Evolutionary conservation across 1,140 invertebrate genomes (phyloP).

Genomic region (Cephus cinctus): DNA sequence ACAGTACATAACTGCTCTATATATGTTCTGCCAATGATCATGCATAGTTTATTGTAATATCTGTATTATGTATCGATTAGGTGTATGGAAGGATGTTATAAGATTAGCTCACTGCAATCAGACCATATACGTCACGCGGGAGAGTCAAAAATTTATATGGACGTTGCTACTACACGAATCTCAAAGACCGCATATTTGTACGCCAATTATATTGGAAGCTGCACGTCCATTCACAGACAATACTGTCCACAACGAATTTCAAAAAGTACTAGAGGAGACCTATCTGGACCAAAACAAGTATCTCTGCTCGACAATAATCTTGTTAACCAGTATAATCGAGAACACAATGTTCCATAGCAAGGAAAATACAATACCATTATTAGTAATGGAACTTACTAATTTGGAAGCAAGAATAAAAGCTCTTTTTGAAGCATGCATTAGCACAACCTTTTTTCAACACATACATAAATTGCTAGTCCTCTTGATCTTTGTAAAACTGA

Average conservation of each 20-base stretch:
- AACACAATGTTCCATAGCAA: constrained; percentile 41
- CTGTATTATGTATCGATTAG: constrained; percentile 19
- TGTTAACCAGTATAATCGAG: constrained; percentile 51
- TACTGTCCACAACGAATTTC: constrained; percentile 19
- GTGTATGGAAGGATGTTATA: constrained; percentile 57
- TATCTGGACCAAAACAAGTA: constrained; percentile 57
- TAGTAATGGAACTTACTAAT: constrained; percentile 36
- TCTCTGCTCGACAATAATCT: constrained; percentile 55
- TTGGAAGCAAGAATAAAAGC: constrained; percentile 43
- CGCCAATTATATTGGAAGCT: constrained; percentile 55
- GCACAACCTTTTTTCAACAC: constrained; percentile 43
- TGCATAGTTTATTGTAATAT: background rate
- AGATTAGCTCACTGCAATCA: constrained; percentile 60
- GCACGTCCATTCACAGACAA: constrained; percentile 54
- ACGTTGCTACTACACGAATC: constrained; percentile 55
- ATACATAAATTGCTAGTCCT: constrained; percentile 43
- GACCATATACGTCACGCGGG: constrained; percentile 64
- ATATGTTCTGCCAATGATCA: too few species aligned
- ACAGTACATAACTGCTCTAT: too few species aligned
- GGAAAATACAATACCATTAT: constrained; percentile 40
- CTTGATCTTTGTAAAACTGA: constrained; percentile 41
- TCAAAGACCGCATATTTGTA: constrained; percentile 50
- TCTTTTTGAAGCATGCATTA: constrained; percentile 47
- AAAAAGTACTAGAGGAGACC: constrained; percentile 48
- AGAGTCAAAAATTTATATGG: constrained; percentile 59